These are phyloP conservation scores for Hemibagrus wyckioides DNA, from an alignment of 2,113 vertebrate genomes.

Conservation along the genomic window DNA sequence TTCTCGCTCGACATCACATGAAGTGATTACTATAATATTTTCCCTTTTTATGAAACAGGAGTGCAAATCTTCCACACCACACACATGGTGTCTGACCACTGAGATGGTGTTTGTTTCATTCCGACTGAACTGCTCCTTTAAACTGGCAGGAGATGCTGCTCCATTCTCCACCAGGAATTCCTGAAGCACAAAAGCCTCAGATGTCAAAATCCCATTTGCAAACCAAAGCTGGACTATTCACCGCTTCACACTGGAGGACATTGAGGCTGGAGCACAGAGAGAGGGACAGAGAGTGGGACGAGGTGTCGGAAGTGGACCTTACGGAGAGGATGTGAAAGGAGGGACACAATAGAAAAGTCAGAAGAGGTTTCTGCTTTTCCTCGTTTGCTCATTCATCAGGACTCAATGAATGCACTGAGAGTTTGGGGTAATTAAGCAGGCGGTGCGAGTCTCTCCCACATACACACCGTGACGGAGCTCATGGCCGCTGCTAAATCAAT, in stretches of 20 bases:
- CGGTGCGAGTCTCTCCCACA: neutral
- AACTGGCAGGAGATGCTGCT: neutral
- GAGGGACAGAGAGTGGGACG: neutral
- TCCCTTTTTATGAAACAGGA: neutral
- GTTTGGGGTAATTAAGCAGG: constrained; percentile 33
- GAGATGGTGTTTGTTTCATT: neutral
- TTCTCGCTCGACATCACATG: neutral
- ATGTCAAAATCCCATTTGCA: constrained; percentile 10
- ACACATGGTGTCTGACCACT: neutral
- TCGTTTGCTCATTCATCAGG: constrained; percentile 31
- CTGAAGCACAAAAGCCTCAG: constrained; percentile 3
- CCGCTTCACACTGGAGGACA: neutral
- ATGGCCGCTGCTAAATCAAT: constrained; percentile 24
- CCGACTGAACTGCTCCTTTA: neutral
- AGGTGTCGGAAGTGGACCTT: neutral
- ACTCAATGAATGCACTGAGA: neutral
- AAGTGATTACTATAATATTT: neutral
- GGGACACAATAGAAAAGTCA: constrained; percentile 11
- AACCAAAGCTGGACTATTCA: constrained; percentile 22
- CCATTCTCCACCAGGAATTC: neutral
- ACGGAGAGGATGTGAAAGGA: neutral
- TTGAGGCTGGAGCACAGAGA: neutral
- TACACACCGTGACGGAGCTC: constrained; percentile 6
- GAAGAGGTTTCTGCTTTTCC: neutral
- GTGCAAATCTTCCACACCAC: neutral